phyloP scores from a whole-genome alignment of 2,797 vertebrate genomes.

The Rhinoraja longicauda region DNA sequence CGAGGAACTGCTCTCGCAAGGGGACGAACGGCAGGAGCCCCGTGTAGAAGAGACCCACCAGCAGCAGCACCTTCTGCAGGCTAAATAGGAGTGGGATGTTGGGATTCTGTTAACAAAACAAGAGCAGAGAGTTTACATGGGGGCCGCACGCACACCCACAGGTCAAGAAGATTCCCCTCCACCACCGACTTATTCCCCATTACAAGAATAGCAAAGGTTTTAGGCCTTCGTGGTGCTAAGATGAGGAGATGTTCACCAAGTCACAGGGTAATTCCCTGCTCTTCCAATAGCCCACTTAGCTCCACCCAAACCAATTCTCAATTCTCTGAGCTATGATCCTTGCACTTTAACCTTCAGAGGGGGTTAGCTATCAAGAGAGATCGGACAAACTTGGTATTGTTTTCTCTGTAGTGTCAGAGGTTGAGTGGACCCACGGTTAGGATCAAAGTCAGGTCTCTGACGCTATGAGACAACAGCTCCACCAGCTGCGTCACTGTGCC shows the following conservation, averaged over 20 bases:
- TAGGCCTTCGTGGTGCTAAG: background rate
- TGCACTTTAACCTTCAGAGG: too few relatives aligned
- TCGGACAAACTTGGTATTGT: too few relatives aligned
- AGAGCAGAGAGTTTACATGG: slow-evolving; percentile 14
- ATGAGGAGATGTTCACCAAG: too few relatives aligned
- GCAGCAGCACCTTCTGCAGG: slow-evolving; percentile 78
- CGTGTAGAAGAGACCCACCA: slow-evolving; percentile 89
- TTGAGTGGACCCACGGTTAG: too few relatives aligned
- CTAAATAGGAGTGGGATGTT: slow-evolving; percentile 87
- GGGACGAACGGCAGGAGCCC: slow-evolving; percentile 91
- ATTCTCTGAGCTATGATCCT: too few relatives aligned
- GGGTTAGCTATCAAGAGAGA: too few relatives aligned
- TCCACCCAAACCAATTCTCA: background rate
- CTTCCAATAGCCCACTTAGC: background rate
- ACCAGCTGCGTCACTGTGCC: too few relatives aligned
- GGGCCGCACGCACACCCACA: background rate
- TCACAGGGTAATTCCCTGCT: background rate
- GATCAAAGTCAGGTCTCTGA: too few relatives aligned
- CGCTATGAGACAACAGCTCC: too few relatives aligned
- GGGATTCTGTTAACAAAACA: slow-evolving; percentile 68
- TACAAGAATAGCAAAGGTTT: background rate
- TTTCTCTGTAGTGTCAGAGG: too few relatives aligned
- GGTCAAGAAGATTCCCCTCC: too few relatives aligned
- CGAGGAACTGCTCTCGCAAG: slow-evolving; percentile 88
- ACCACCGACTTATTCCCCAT: too few relatives aligned